Evolutionary conservation across 2,888 invertebrate genomes (phyloP), one percentile per base, ranked within the genome.

Genomic region (Branchellion lobata): DNA sequence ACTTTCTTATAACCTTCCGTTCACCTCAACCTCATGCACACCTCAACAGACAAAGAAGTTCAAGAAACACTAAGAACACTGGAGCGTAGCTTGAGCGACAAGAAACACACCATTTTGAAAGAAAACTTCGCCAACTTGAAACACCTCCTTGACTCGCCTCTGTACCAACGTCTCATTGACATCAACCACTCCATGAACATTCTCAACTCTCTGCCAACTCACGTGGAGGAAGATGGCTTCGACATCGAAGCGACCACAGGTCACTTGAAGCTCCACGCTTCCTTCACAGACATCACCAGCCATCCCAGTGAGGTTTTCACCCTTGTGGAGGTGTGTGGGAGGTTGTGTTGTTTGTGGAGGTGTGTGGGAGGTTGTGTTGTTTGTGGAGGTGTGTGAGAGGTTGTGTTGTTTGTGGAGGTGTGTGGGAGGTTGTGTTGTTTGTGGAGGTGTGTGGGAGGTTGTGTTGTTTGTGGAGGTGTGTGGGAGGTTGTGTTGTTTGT

Each of bases 101-200:
- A 27, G 24, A 51, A 61, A 40, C 80, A 81, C 51, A 18, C 68
- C n/a, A 65, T 53, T 33, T 79, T 75, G 11, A 86, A 87, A 81
- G 85, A 93, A 86, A 94, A 95, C 86, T 89, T 95, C 79, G 92
- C 92, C 85, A 91, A 93, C 82, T 90, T 95, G 69, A 91, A 95
- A 83, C 92, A 92, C 82, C 91, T 95, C 82, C 86, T 88, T 82
- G 94, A 95, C 85, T 95, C 95, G 89, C 96, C 96, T 1, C 93
- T 96, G 78, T 92, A 96, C 84, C 91, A 93, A 82, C 94, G 94
- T 85, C 93, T 96, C 53, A 51, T 68, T 74, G 53, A 24, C 71
- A 73, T 57, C 24, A 57, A 57, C 61, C 5, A 57, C 3, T 57
- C 61, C 3, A n/a, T 57, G 21, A 8, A 14, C 5, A 3, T 57